phyloP scores from a whole-genome alignment of 2,797 vertebrate species.

The Philypnodon macrostomus region DNA sequence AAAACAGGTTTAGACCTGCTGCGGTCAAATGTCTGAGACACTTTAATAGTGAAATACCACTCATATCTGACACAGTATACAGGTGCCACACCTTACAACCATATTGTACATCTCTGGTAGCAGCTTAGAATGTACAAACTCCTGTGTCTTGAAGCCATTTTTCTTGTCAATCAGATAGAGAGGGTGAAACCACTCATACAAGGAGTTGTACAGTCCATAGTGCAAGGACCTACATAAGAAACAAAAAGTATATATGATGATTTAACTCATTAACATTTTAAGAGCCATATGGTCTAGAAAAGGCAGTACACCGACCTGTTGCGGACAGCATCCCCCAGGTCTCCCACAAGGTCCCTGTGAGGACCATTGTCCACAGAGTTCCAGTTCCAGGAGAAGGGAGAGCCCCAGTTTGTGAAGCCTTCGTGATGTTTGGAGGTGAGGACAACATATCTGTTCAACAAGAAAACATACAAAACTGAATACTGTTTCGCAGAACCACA shows the following conservation, averaged over 20 bases:
- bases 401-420: conserved; percentile 95
- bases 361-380: conserved; percentile 89
- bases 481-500: too few species aligned
- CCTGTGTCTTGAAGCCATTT: conserved; percentile 83
- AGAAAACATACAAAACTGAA: not conserved
- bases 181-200: conserved; percentile 93
- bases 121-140: conserved; percentile 81
- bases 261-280: not conserved
- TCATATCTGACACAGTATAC: not conserved
- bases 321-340: conserved; percentile 84
- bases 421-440: conserved; percentile 94
- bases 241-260: not conserved
- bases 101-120: conserved; percentile 90
- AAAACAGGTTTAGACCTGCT: not conserved
- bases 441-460: conserved; percentile 85
- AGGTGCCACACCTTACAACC: conserved; percentile 73
- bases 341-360: conserved; percentile 87
- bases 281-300: not conserved
- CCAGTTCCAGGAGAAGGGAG: conserved; percentile 93
- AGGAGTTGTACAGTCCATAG: conserved; percentile 90
- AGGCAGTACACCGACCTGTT: conserved; percentile 71
- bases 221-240: conserved; percentile 77
- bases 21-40: not conserved
- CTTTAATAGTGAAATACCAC: not conserved
- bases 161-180: conserved; percentile 88